These are phyloP conservation scores for Drosophila conformis DNA, from an alignment of 2,888 invertebrate species.

Conservation along the genomic window DNA sequence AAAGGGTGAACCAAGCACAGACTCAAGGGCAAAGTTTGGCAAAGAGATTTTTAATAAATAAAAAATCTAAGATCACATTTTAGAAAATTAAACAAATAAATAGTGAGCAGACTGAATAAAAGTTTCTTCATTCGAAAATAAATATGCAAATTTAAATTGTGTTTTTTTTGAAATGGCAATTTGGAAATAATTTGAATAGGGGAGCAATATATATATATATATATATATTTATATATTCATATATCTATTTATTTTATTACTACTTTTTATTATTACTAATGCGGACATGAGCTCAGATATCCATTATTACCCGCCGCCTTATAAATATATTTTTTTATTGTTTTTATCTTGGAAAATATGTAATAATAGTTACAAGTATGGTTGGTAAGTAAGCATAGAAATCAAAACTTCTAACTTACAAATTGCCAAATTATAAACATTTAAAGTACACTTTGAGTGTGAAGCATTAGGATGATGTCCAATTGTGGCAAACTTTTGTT, in stretches of 20 bases:
- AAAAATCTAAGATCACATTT: neutral
- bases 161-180: neutral
- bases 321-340: neutral
- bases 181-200: neutral
- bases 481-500: conserved; percentile 41
- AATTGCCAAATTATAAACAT: conserved; percentile 22
- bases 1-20: neutral
- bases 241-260: neutral
- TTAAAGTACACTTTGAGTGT: conserved; percentile 12
- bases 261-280: neutral
- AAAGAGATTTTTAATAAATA: neutral
- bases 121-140: neutral
- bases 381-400: neutral
- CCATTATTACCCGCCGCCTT: neutral
- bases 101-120: neutral
- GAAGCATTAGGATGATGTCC: conserved; percentile 23
- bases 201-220: too few relatives aligned
- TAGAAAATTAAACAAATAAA: neutral
- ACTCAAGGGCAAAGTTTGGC: neutral
- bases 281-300: neutral
- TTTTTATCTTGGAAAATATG: neutral
- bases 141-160: neutral
- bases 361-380: neutral
- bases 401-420: neutral
- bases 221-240: too few relatives aligned